A percentile compares a stretch with the other conserved stretches of the same genome.
Conservation (phyloP, 2,888 invertebrate genomes). For the Hesperia comma region DNA sequence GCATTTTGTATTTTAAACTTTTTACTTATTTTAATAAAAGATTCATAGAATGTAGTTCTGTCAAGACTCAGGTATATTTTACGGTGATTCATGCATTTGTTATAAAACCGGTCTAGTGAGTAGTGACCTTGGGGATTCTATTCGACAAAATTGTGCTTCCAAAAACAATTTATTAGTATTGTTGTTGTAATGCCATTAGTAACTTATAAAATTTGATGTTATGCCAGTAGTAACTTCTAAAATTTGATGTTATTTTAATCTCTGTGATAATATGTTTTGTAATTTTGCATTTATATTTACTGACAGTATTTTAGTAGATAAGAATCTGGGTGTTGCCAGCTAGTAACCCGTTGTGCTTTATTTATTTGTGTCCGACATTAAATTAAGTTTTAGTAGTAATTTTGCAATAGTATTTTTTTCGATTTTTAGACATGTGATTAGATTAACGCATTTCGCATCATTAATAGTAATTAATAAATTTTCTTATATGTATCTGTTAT, state of each 20-base stretch:
- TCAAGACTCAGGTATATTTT: constrained; percentile 39
- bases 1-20: neutral
- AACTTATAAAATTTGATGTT: constrained; percentile 26
- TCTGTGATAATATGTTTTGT: constrained; percentile 67
- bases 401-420: constrained; percentile 16
- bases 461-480: constrained; percentile 27
- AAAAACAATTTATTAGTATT: constrained; percentile 42
- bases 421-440: constrained; percentile 15
- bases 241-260: constrained; percentile 51
- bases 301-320: constrained; percentile 63
- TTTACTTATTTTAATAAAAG: neutral
- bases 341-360: constrained; percentile 42
- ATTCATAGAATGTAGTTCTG: constrained; percentile 32
- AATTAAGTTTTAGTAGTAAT: neutral
- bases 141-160: constrained; percentile 51
- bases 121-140: constrained; percentile 55
- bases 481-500: constrained; percentile 48
- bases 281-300: constrained; percentile 51
- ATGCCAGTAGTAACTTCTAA: constrained; percentile 35
- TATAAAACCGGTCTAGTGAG: constrained; percentile 58
- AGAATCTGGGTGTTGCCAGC: constrained; percentile 58
- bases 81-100: constrained; percentile 39
- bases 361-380: constrained; percentile 6
- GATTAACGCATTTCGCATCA: constrained; percentile 6
- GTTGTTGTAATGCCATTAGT: constrained; percentile 30